phyloP scores from a whole-genome alignment of 2,888 invertebrate species.

The Lasioglossum oenotherae region DNA sequence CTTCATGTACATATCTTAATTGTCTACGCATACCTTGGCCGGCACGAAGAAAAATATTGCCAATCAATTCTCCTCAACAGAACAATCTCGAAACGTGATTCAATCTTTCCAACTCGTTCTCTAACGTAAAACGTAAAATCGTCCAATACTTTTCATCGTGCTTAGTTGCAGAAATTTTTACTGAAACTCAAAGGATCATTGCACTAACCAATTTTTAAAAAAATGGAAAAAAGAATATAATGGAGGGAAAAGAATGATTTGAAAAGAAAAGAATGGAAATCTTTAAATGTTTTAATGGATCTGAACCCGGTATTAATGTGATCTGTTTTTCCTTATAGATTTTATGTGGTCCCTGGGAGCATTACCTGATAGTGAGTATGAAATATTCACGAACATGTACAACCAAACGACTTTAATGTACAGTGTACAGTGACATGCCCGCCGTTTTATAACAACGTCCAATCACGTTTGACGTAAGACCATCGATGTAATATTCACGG shows the following conservation, averaged over 20 bases:
- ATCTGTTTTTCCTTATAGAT: conserved; percentile 91
- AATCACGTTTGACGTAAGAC: conserved; percentile 56
- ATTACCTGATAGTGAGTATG: conserved; percentile 97
- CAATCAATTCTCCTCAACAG: neutral
- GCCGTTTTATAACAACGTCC: conserved; percentile 39
- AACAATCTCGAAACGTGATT: neutral
- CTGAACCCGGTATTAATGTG: conserved; percentile 76
- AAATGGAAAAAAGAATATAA: conserved; percentile 58
- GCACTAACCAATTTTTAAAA: conserved; percentile 61
- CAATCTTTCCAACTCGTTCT: neutral
- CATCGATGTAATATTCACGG: conserved; percentile 52
- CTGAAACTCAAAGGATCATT: conserved; percentile 59
- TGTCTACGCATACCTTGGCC: conserved; percentile 72
- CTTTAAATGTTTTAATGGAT: conserved; percentile 23
- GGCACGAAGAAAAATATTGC: conserved; percentile 70
- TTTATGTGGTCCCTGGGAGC: conserved; percentile 99
- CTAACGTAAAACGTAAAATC: neutral
- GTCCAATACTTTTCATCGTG: conserved; percentile 68
- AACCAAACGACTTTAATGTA: conserved; percentile 34
- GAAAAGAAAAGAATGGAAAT: conserved; percentile 30
- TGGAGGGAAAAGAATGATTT: conserved; percentile 70
- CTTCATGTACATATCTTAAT: conserved; percentile 76
- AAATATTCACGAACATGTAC: conserved; percentile 55
- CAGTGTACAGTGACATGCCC: conserved; percentile 36
- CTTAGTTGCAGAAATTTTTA: conserved; percentile 77